Conservation (phyloP, 2,888 invertebrate species). For the Mamestra brassicae region DNA sequence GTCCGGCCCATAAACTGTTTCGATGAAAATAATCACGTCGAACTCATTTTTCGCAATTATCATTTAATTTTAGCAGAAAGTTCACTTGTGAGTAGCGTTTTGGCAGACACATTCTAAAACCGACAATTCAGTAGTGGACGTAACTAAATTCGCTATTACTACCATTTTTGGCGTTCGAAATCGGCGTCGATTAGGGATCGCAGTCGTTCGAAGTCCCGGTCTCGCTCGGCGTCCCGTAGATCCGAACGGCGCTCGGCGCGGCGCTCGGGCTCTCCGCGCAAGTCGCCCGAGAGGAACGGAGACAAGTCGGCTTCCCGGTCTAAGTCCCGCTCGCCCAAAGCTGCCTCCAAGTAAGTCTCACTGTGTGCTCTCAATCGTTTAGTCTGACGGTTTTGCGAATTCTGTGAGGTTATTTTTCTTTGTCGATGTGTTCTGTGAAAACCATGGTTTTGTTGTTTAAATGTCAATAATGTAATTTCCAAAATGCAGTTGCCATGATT, state of each 20-base stretch:
- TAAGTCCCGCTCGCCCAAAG: conserved; percentile 89
- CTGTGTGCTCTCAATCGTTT: conserved; percentile 78
- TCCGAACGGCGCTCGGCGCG: conserved; percentile 74
- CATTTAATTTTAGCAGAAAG: not conserved
- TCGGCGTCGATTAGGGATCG: conserved; percentile 80
- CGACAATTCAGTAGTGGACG: conserved; percentile 45
- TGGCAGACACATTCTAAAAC: conserved; percentile 37
- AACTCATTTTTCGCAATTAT: not conserved
- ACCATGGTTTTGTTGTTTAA: not conserved
- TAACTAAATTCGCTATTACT: conserved; percentile 68
- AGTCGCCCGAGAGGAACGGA: conserved; percentile 75
- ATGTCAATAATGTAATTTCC: not conserved
- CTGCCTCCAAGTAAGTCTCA: conserved; percentile 82
- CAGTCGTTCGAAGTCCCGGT: conserved; percentile 83
- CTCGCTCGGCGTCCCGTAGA: conserved; percentile 64
- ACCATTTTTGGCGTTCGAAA: conserved; percentile 66
- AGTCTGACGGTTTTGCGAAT: conserved; percentile 74
- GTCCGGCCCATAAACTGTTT: not conserved
- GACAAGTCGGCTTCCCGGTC: conserved; percentile 77
- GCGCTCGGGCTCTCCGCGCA: conserved; percentile 71
- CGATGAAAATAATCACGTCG: not conserved
- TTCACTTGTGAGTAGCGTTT: conserved; percentile 16
- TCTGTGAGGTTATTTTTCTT: conserved; percentile 73
- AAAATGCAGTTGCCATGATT: conserved; percentile 11
- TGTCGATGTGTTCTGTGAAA: conserved; percentile 10